Base-by-base conservation (phyloP, 2,888 invertebrate genomes). In the Eubasilissa splendida region DNA sequence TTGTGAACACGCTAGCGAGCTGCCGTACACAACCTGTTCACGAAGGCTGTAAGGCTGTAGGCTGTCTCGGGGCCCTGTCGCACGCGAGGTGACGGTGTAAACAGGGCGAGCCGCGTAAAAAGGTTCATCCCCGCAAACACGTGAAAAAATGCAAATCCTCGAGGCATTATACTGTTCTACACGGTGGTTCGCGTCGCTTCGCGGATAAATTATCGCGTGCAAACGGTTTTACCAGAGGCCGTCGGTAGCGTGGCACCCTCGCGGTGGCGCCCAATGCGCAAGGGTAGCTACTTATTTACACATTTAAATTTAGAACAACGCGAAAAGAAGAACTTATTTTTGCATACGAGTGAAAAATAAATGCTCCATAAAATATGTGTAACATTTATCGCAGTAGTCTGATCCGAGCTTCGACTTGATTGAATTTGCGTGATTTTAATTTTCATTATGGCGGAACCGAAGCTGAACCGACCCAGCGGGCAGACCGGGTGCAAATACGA, bases 221-320 rank as follows among this genome's bases (percentile, higher is more conserved):
- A 56, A 71, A 54, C 71, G 71, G 54, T 42, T 56, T 56, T 58
- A 12, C 9, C 71, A 42, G 56, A 73, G 71, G 71, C 22, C 54
- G 71, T 73, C 42, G 71, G 71, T 73, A 73, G 58, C 71, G 71
- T n/a, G 56, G 71, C 54, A n/a, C 71, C 42, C 42, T 42, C 42
- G 42, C 42, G 42, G 42, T 42, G 42, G 42, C 42, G 42, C 42
- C 50, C 52, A 68, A 3, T 73, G 71, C 71, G 71, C 71, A 56
- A 22, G 71, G 71, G 71, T 73, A 56, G 56, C 56, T 56, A 73
- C 71, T 56, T 73, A 73, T 73, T 73, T 58, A 58, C 71, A 33
- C 58, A 11, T 14, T 54, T 71, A 71, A 56, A 58, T 73, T 56
- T 73, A 73, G 71, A 73, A 73, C 42, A 58, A 12, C 33, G 54